Conservation (phyloP, 2,888 invertebrate species). For the Watsonalla cultraria region DNA sequence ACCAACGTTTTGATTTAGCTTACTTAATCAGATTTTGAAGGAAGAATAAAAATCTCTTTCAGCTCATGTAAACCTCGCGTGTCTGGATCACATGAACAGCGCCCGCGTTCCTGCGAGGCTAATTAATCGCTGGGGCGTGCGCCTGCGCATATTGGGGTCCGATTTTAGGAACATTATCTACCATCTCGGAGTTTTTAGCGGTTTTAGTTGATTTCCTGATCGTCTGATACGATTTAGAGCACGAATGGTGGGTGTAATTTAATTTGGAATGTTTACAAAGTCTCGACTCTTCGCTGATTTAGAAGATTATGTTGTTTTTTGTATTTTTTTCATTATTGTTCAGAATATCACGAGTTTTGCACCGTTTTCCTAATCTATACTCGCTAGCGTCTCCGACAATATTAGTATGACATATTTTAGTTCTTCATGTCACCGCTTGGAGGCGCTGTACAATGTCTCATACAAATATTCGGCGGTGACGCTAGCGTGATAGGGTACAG, state of each 20-base stretch:
- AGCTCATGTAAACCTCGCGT: slow-evolving; percentile 6
- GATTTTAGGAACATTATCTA: slow-evolving; percentile 9
- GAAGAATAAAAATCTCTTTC: neutral
- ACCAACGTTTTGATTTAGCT: too few relatives aligned
- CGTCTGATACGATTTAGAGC: neutral
- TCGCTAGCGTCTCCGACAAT: too few relatives aligned
- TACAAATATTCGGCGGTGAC: too few relatives aligned
- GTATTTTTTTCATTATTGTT: too few relatives aligned
- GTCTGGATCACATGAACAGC: slow-evolving; percentile 9
- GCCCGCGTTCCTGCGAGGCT: slow-evolving; percentile 1
- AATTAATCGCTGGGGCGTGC: slow-evolving; percentile 7
- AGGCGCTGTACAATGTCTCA: too few relatives aligned
- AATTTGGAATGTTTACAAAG: neutral
- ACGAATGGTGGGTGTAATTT: neutral
- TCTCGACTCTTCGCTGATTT: neutral
- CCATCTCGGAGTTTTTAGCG: slow-evolving; percentile 5
- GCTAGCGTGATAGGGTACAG: too few relatives aligned
- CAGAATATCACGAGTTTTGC: too few relatives aligned
- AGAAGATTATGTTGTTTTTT: neutral
- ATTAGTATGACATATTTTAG: too few relatives aligned
- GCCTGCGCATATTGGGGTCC: slow-evolving; percentile 8
- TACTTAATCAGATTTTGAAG: too few relatives aligned
- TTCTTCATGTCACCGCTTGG: too few relatives aligned
- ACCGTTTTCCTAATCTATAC: too few relatives aligned
- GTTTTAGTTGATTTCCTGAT: slow-evolving; percentile 4